phyloP scores from a whole-genome alignment of 2,888 invertebrate genomes.

The Drosophila merina region DNA sequence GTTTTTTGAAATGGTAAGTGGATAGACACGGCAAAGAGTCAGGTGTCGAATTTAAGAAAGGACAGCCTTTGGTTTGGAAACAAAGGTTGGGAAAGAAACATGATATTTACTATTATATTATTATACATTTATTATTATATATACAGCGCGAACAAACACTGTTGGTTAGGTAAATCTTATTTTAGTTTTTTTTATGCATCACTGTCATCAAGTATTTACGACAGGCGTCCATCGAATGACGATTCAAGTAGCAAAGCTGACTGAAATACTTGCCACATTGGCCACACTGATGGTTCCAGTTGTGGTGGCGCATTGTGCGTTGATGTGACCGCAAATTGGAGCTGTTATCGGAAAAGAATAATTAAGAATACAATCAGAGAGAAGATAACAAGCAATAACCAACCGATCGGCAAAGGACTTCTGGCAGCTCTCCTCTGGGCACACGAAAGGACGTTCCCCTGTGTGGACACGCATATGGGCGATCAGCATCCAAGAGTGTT shows the following conservation, averaged over 20 bases:
- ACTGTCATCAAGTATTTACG: constrained; percentile 84
- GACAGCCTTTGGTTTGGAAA: background rate
- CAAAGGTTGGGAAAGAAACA: too few relatives aligned
- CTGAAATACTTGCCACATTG: constrained; percentile 89
- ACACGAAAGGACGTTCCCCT: constrained; percentile 89
- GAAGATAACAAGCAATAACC: background rate
- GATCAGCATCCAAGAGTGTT: constrained; percentile 89
- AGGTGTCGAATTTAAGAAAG: too few relatives aligned
- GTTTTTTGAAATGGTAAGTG: constrained; percentile 69
- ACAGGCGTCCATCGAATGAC: constrained; percentile 88
- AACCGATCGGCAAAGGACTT: constrained; percentile 87
- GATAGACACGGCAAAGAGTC: constrained; percentile 5
- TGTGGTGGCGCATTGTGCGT: constrained; percentile 88
- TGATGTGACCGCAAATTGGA: constrained; percentile 90
- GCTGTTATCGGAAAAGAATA: constrained; percentile 80
- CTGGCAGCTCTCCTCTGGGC: constrained; percentile 86
- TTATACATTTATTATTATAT: background rate
- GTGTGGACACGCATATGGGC: constrained; percentile 89
- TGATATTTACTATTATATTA: background rate
- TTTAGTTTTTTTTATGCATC: constrained; percentile 23
- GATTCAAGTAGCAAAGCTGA: constrained; percentile 87
- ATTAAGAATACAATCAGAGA: background rate
- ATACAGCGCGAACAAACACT: too few relatives aligned
- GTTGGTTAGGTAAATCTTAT: too few relatives aligned
- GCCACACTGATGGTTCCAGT: constrained; percentile 88